Evolutionary conservation across 2,888 invertebrate species (phyloP), one percentile per base, ranked within the genome.

Genomic region (Meiosimyza decipiens): DNA sequence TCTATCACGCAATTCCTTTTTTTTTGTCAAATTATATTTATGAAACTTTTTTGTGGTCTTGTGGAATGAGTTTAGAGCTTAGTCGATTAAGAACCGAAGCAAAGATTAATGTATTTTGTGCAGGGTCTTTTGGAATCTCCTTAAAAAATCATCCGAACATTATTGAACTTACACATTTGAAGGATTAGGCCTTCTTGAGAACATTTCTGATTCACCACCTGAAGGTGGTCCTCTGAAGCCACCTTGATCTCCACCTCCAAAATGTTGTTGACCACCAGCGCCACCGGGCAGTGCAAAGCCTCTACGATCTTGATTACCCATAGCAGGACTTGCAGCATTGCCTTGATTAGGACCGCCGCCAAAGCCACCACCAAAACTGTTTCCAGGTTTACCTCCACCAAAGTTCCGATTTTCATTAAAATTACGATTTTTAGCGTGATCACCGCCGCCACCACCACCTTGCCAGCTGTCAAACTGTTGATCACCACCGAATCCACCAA

Each of bases 221-320:
- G 71, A 59, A 33, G 75, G 72, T 5, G 77, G 72, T 11, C 73
- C 78, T 57, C 78, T 80, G 67, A 80, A 83, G 18, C 79, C 85
- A 86, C 55, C 87, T 88, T 47, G 87, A 71, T 75, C 77, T 2
- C 79, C 80, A n/a, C 73, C 72, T n/a, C 79, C 81, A 72, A 79
- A 78, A 9, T 79, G 75, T 71, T 79, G 77, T 64, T 82, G 76
- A 57, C 71, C 69, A 28, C 75, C 60, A 33, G 65, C 40, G 40
- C 71, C 75, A 6, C 86, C 85, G 1, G 87, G 84, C 70, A 86
- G 75, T 1, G 85, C 83, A 73, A 87, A 86, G 3, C 86, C 86
- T 12, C 86, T 81, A 16, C 87, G 80, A 76, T 86, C 86, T 78
- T 86, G 86, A n/a, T 75, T 75, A 12, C 76, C 77, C 70, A 70